Evolutionary conservation across 2,797 vertebrate genomes (phyloP).

Genomic region (Centropyge bicolor): DNA sequence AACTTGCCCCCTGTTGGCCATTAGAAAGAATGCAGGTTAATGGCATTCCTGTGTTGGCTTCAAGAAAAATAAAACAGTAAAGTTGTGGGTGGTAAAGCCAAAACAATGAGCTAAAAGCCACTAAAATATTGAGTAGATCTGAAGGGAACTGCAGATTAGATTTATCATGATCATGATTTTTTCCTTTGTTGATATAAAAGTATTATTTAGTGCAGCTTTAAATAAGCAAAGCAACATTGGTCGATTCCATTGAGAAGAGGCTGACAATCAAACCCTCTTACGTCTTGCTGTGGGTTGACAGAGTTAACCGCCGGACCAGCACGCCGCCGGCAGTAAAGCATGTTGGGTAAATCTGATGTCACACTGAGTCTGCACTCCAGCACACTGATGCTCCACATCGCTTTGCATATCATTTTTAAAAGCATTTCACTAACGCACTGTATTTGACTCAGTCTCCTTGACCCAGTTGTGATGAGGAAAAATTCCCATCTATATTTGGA

Average conservation of each 20-base stretch:
- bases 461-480: slow-evolving; percentile 67
- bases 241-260: slow-evolving; percentile 20
- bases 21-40: not conserved
- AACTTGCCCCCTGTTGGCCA: not conserved
- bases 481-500: slow-evolving; percentile 68
- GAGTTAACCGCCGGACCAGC: slow-evolving; percentile 26
- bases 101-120: no score
- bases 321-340: slow-evolving; percentile 25
- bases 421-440: slow-evolving; percentile 32
- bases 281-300: slow-evolving; percentile 16
- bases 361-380: slow-evolving; percentile 22
- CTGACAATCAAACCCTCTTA: slow-evolving; percentile 10
- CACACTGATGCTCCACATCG: slow-evolving; percentile 34
- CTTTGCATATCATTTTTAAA: slow-evolving; percentile 22
- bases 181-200: not conserved
- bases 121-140: no score
- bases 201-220: not conserved
- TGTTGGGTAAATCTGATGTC: slow-evolving; percentile 44
- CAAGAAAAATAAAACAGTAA: no score
- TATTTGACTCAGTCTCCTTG: slow-evolving; percentile 63
- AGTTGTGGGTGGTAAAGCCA: no score
- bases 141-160: no score
- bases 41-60: slow-evolving; percentile 8
- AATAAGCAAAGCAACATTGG: not conserved
- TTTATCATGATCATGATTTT: not conserved